phyloP scores from a whole-genome alignment of 2,888 invertebrate species.

The Ptychoptera contaminata region DNA sequence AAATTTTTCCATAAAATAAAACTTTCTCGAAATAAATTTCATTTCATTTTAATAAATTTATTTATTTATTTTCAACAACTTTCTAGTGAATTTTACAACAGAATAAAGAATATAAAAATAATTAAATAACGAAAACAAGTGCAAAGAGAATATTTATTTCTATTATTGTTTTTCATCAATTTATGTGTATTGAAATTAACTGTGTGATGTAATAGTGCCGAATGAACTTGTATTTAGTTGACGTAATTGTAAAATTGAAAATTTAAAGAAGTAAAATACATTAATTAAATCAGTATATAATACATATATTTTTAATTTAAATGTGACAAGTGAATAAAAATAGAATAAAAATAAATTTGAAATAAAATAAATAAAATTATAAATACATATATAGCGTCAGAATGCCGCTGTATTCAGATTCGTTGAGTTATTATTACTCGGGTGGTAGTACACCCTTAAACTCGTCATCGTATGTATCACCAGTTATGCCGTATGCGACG shows the following conservation, averaged over 20 bases:
- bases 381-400: slow-evolving; percentile 7
- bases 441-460: slow-evolving; percentile 34
- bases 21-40: too few relatives aligned
- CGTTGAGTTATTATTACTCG: slow-evolving; percentile 35
- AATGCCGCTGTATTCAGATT: slow-evolving; percentile 56
- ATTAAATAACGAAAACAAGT: too few relatives aligned
- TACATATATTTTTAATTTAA: background rate
- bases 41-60: too few relatives aligned
- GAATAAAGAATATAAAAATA: too few relatives aligned
- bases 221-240: background rate
- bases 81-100: too few relatives aligned
- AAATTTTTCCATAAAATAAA: too few relatives aligned
- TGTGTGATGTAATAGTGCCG: too few relatives aligned
- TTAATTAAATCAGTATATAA: background rate
- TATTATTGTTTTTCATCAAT: too few relatives aligned
- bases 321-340: slow-evolving; percentile 1
- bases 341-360: background rate
- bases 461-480: slow-evolving; percentile 33
- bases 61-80: too few relatives aligned
- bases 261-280: background rate
- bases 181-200: too few relatives aligned
- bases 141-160: too few relatives aligned
- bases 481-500: slow-evolving; percentile 25
- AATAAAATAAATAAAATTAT: background rate
- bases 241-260: background rate